phyloP scores from a whole-genome alignment of 2,113 vertebrate genomes.

The Tragulus kanchil region DNA sequence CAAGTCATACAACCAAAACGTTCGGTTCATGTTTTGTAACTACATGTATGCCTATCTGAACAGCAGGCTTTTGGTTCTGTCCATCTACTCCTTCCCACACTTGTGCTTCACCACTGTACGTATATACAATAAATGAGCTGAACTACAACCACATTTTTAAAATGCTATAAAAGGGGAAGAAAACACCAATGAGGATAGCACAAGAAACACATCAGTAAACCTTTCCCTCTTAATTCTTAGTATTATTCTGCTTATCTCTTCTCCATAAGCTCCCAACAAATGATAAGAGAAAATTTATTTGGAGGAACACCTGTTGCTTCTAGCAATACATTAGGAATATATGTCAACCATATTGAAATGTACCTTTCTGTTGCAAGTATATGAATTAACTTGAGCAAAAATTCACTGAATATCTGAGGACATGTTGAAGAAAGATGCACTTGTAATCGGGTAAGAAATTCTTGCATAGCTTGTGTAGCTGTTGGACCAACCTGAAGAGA shows the following conservation, averaged over 20 bases:
- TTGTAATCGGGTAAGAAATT: constrained; percentile 97
- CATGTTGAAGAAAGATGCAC: constrained; percentile 98
- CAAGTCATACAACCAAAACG: background rate
- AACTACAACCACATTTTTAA: background rate
- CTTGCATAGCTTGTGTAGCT: constrained; percentile 99
- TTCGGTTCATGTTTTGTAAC: background rate
- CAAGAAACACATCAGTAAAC: background rate
- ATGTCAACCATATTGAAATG: background rate
- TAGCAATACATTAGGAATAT: background rate
- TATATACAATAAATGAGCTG: background rate
- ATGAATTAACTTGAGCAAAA: constrained; percentile 97
- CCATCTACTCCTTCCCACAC: background rate
- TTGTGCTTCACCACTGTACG: background rate
- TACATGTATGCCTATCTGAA: background rate
- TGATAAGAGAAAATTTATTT: background rate
- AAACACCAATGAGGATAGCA: background rate
- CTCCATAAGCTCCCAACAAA: background rate
- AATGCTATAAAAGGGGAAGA: background rate
- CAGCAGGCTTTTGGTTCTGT: background rate
- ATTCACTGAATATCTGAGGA: constrained; percentile 99
- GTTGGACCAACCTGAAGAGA: constrained; percentile 95
- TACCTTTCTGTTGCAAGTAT: constrained; percentile 99
- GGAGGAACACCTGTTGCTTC: background rate
- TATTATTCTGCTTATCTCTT: background rate
- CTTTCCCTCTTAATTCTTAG: background rate